Percentiles rank a stretch among this genome's conserved stretches.
Conservation (phyloP, 2,797 vertebrate genomes). For the Remorina albescens region DNA sequence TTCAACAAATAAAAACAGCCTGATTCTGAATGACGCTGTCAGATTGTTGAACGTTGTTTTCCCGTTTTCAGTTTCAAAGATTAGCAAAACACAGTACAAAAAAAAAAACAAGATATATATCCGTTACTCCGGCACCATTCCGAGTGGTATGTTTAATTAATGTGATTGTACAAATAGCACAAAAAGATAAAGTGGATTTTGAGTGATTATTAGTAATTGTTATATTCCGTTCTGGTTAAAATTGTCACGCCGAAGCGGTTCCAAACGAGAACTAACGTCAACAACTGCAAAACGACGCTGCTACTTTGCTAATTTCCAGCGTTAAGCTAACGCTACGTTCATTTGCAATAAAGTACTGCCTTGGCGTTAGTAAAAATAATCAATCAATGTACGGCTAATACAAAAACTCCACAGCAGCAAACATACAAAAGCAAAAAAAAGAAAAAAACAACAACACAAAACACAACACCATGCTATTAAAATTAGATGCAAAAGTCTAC, state of each 20-base stretch:
- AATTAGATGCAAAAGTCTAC: not conserved
- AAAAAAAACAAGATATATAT: not conserved
- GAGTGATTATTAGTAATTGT: too few species aligned
- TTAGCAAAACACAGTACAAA: too few species aligned
- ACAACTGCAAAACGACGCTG: not conserved
- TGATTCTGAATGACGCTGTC: accelerated
- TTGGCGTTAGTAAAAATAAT: accelerated
- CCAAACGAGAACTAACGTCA: not conserved
- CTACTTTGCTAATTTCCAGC: accelerated
- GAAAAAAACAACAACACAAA: accelerated
- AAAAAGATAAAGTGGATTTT: too few species aligned
- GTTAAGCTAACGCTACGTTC: not conserved
- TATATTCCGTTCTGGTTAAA: not conserved
- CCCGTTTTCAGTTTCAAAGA: too few species aligned
- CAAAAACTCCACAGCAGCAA: not conserved
- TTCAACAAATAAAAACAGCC: accelerated
- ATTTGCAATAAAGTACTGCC: not conserved
- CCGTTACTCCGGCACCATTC: not conserved
- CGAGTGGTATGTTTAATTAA: too few species aligned
- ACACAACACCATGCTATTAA: accelerated
- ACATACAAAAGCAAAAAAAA: not conserved
- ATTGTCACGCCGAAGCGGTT: not conserved
- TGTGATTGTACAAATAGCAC: too few species aligned
- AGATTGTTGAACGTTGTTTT: not conserved
- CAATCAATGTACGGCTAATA: accelerated